Base-by-base conservation (phyloP, 2,888 invertebrate species). In the Tetragonisca angustula region DNA sequence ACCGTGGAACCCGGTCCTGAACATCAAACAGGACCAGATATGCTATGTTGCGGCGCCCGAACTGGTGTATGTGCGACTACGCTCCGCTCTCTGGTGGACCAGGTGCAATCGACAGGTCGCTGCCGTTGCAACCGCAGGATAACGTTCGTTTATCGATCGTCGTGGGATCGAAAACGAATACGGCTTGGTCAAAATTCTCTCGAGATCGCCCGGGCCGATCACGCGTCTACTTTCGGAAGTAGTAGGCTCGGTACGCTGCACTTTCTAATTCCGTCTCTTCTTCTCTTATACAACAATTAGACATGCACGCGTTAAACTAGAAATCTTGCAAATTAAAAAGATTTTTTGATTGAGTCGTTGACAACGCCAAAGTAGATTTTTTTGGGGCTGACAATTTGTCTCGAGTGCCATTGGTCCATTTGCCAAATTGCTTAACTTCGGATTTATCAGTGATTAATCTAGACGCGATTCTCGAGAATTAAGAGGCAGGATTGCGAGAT, bases 1-100 rank as follows among this genome's bases (percentile, higher is more conserved):
- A 85, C 79, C 83, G 84, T 83, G 87, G 83, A 84, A 87, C 87
- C 84, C 65, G 86, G 78, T 86, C 86, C 84, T 86, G 86, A 84
- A 84, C 84, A 81, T 84, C 87, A 81, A 86, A 86, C 86, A 86
- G 84, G 86, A 86, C 84, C 86, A 86, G 87, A 86, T 76, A 85
- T 70, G 76, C 82, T 59, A 65, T 50, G 75, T 27, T 70, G 76
- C 79, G 68, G 68, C 67, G 52, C 76, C 36, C 79, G 67, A 78
- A 80, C 85, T 80, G 81, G 81, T 86, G 79, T 82, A 77, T 32
- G 84, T 61, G 74, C 69, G 76, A 52, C 62, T 78, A 64, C 77
- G 76, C 69, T 21, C 54, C 68, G 32, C 62, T 70, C 61, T 49
- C 70, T 32, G 71, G 54, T 32, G 71, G 54, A 81, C 85, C 85